phyloP scores from a whole-genome alignment of 2,888 invertebrate genomes.

The Eupithecia abbreviata region DNA sequence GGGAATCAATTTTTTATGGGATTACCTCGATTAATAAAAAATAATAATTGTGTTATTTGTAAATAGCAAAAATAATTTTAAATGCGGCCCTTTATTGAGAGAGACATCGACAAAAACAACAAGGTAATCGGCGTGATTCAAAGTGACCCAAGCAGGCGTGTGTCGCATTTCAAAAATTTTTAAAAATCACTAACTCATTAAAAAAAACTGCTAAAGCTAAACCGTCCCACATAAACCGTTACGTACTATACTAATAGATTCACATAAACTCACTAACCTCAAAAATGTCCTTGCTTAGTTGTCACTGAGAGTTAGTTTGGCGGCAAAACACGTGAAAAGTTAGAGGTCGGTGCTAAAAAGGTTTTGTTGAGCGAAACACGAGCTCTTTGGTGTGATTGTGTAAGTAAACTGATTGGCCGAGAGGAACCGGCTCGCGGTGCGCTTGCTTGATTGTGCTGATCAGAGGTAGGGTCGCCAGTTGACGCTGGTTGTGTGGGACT shows the following conservation, averaged over 20 bases:
- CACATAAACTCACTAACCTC: constrained; percentile 41
- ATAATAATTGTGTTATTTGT: no score
- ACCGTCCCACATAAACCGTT: constrained; percentile 40
- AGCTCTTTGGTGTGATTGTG: constrained; percentile 41
- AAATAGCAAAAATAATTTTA: no score
- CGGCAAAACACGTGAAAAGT: constrained; percentile 34
- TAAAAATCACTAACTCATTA: not conserved
- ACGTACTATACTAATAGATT: constrained; percentile 35
- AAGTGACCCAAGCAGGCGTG: not conserved
- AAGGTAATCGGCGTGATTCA: not conserved
- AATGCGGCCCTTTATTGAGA: no score
- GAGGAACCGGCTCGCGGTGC: constrained; percentile 48
- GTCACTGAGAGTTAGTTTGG: constrained; percentile 35
- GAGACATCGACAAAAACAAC: not conserved
- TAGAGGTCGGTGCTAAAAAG: constrained; percentile 34
- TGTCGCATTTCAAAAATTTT: not conserved
- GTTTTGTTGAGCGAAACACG: constrained; percentile 41
- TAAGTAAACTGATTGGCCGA: constrained; percentile 49
- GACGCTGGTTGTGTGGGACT: constrained; percentile 7
- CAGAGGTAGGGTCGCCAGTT: constrained; percentile 44
- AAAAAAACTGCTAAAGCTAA: constrained; percentile 20
- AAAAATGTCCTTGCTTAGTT: constrained; percentile 34
- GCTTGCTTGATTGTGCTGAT: constrained; percentile 50
- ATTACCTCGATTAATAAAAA: no score
- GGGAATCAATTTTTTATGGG: no score